Evolutionary conservation across 53 echinoderm and acorn worm species (phyloP).

Genomic region (Zoroaster sp.): DNA sequence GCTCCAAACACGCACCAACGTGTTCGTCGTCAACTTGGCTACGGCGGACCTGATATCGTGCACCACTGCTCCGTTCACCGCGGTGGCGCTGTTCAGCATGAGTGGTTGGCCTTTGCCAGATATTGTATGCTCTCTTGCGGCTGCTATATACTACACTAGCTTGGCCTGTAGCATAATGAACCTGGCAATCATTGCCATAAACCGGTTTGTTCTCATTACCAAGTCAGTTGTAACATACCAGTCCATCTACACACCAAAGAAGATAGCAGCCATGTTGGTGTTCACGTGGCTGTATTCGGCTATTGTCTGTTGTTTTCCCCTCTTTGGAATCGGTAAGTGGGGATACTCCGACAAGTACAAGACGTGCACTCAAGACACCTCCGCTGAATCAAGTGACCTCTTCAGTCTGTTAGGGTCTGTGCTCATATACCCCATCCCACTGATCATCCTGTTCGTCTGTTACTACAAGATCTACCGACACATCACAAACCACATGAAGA

Average conservation of each 20-base stretch:
- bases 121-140: slow-evolving; percentile 33
- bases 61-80: slow-evolving; percentile 37
- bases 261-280: slow-evolving; percentile 57
- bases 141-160: slow-evolving; percentile 27
- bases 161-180: slow-evolving; percentile 62
- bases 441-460: slow-evolving; percentile 54
- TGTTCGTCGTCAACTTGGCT: slow-evolving; percentile 74
- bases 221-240: slow-evolving; percentile 34
- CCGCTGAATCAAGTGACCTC: slow-evolving; percentile 38
- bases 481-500: slow-evolving; percentile 54
- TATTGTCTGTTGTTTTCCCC: slow-evolving; percentile 3
- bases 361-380: slow-evolving; percentile 64
- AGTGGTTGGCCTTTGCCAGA: slow-evolving; percentile 66
- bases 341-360: slow-evolving; percentile 70
- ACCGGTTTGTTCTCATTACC: slow-evolving; percentile 68
- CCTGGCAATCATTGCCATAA: slow-evolving; percentile 64
- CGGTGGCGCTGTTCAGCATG: slow-evolving; percentile 52
- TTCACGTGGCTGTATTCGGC: slow-evolving; percentile 58
- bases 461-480: slow-evolving; percentile 65
- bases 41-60: slow-evolving; percentile 58
- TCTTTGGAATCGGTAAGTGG: slow-evolving; percentile 57
- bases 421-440: slow-evolving; percentile 50
- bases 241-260: slow-evolving; percentile 56
- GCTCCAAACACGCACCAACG: slow-evolving; percentile 70
- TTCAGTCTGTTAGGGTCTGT: slow-evolving; percentile 59